Conservation (phyloP, 2,113 vertebrate genomes). For the Ibidorhyncha struthersii region DNA sequence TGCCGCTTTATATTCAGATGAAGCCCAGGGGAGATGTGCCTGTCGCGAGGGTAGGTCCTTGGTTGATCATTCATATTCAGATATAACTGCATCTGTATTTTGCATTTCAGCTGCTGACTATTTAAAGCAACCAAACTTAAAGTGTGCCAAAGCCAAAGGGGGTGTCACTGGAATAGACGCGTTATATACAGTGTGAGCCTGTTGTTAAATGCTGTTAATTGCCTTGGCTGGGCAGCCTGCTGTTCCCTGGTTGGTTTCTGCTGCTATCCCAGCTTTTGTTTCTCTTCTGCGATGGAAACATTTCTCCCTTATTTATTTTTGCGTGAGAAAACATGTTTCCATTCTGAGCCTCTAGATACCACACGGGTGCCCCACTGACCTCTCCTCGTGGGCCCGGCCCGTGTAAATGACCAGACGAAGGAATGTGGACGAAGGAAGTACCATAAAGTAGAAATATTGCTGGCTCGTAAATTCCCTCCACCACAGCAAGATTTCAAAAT, state of each 20-base stretch:
- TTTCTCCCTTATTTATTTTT: conserved; percentile 62
- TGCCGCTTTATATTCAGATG: not conserved
- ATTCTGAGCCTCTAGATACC: conserved; percentile 54
- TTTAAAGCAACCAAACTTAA: not conserved
- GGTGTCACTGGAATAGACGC: not conserved
- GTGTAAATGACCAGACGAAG: conserved; percentile 57
- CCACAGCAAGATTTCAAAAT: conserved; percentile 59
- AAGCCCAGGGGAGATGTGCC: not conserved
- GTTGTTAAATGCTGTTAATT: conserved; percentile 24
- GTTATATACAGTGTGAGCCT: not conserved
- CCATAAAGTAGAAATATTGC: conserved; percentile 70
- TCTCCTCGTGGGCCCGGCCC: conserved; percentile 15
- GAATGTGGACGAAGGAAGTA: conserved; percentile 67
- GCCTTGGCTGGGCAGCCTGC: not conserved
- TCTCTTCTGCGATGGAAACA: conserved; percentile 26
- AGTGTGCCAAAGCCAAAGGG: not conserved
- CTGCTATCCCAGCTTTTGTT: not conserved
- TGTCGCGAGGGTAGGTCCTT: not conserved
- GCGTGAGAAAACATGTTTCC: conserved; percentile 62
- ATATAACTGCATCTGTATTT: not conserved
- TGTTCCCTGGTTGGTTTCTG: not conserved
- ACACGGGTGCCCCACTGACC: conserved; percentile 38
- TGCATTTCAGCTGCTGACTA: not conserved
- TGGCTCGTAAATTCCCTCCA: conserved; percentile 60
- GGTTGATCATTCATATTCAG: not conserved